Base-by-base conservation (phyloP, 2,888 invertebrate genomes). In the Xestia c-nigrum region DNA sequence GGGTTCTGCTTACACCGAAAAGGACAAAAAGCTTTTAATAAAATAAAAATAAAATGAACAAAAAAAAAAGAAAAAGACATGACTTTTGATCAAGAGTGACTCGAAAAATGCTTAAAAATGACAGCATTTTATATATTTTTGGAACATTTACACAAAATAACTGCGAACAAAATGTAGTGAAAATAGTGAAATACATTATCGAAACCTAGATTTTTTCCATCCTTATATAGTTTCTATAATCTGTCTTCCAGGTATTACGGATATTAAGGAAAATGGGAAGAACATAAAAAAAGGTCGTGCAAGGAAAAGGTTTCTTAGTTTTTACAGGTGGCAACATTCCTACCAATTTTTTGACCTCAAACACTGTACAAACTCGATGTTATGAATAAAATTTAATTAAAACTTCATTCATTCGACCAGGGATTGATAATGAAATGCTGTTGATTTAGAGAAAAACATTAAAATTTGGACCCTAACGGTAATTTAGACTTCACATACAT, bases 341-440 rank as follows among this genome's bases (percentile, higher is more conserved):
- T 83, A 88, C 87, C 64, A 86, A 84, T 87, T 75, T 66, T 93
- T 90, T 91, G 85, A 85, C 89, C 89, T 89, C 89, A 90, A 91
- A 93, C 93, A 96, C 96, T 96, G 96, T 96, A 96, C 96, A 96
- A 87, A 94, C 96, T 96, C 96, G 96, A 96, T 95, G 93, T 90
- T 83, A 77, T 52, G 87, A 89, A 90, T 84, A 89, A 87, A 88
- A 88, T 83, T 85, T 78, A 84, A 78, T 84, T 59, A 68, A 76
- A 52, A 75, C 84, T 85, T 85, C 84, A 84, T 83, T 85, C 85
- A 86, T 84, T 86, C 74, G 46, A 93, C 94, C 93, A 93, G 93
- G 94, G 91, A 69, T 88, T 85, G 24, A 83, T 85, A 83, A 92
- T 93, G 95, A 96, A 96, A 96, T 95, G 96, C 96, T 91, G 82